These are phyloP conservation scores for Bucorvus abyssinicus DNA, from an alignment of 2,797 vertebrate genomes.

Conservation along the genomic window DNA sequence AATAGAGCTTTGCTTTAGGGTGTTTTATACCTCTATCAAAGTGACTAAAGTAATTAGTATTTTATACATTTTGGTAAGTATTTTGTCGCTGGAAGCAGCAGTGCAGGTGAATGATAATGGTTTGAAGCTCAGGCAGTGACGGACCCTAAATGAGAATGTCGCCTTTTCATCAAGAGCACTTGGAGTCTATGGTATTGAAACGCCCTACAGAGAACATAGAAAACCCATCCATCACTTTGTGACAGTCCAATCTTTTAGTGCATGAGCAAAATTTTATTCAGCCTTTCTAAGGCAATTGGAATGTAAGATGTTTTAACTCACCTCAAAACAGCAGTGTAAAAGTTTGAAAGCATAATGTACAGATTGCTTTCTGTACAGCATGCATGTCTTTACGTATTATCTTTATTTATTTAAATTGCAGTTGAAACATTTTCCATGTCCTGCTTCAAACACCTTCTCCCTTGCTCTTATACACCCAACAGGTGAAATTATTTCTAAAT, in stretches of 20 bases:
- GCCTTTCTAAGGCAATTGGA: conserved; percentile 29
- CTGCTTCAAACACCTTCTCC: neutral
- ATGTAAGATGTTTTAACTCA: neutral
- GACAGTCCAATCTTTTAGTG: conserved; percentile 60
- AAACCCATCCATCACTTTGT: conserved; percentile 65
- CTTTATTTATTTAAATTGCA: neutral
- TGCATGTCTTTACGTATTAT: neutral
- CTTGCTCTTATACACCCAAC: neutral
- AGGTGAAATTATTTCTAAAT: neutral
- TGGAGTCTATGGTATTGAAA: conserved; percentile 57
- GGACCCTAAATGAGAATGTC: conserved; percentile 59
- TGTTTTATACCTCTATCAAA: conserved; percentile 53
- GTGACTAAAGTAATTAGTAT: conserved; percentile 64
- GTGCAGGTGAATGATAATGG: conserved; percentile 60
- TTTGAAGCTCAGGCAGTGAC: conserved; percentile 52
- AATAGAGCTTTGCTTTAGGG: conserved; percentile 45
- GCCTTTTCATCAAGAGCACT: conserved; percentile 64
- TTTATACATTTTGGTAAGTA: conserved; percentile 59
- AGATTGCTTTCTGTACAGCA: neutral
- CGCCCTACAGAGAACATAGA: conserved; percentile 54
- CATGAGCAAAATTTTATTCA: conserved; percentile 59
- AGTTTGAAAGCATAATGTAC: neutral
- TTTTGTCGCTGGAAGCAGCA: conserved; percentile 55
- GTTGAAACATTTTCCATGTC: neutral
- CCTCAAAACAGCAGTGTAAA: neutral